Conservation (phyloP, 2,888 invertebrate genomes). For the Metacarcinus magister region DNA sequence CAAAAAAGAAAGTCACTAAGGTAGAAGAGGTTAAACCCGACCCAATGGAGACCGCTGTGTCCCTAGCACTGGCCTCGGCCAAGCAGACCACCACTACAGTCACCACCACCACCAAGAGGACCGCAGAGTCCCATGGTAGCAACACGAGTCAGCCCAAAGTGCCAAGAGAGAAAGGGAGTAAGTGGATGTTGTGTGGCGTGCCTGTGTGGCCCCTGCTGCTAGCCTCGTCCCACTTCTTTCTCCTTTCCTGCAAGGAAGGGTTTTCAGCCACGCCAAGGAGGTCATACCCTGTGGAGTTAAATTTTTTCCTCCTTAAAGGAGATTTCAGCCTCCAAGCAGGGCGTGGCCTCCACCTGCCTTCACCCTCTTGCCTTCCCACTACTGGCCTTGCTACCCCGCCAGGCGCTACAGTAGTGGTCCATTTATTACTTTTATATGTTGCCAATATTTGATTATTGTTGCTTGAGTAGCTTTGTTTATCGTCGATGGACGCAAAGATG, state of each 20-base stretch:
- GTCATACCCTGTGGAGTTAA: conserved; percentile 12
- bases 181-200: conserved; percentile 74
- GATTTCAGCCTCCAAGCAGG: neutral
- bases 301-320: neutral
- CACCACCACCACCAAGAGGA: conserved; percentile 57
- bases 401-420: conserved; percentile 21
- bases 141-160: conserved; percentile 56
- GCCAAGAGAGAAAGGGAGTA: conserved; percentile 66
- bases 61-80: conserved; percentile 2
- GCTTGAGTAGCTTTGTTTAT: neutral
- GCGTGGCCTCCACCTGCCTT: neutral
- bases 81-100: conserved; percentile 18
- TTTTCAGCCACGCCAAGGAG: neutral
- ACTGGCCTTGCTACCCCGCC: conserved; percentile 55
- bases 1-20: neutral
- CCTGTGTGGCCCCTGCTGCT: conserved; percentile 53
- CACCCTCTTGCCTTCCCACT: neutral
- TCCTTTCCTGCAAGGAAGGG: neutral
- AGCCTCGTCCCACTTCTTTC: neutral
- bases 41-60: neutral
- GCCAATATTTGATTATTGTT: neutral
- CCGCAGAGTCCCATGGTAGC: conserved; percentile 40
- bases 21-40: neutral
- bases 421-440: neutral
- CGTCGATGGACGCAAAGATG: neutral